Base-by-base conservation (phyloP, 2,797 vertebrate genomes). In the Neosalanx taihuensis region DNA sequence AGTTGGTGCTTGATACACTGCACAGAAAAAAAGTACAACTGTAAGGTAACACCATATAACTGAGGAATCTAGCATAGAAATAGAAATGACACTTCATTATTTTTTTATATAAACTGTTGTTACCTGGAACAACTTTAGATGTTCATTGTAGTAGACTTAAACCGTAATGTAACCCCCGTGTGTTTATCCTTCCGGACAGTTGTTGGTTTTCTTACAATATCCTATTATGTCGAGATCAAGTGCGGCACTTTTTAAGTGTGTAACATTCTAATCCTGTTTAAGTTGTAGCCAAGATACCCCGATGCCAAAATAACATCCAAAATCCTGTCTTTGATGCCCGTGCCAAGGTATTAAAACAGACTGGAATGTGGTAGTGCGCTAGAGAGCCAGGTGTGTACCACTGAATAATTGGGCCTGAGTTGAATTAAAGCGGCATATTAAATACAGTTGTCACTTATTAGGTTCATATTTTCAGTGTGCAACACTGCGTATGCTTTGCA, bases 301-400 rank as follows among this genome's bases (percentile, higher is more conserved):
- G 62, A 76, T 89, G 92, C 92, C 91, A 93, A 88, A 87, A 90
- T 85, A 89, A 84, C 86, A 91, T 92, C 88, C 91, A 88, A 91
- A 87, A 72, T 88, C 87, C 15, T 17, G 79, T 66, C 89, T 93
- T 93, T 94, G 90, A 92, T 90, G 85, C 82, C 77, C 18, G 9
- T 77, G 90, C 92, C 91, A 93, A 91, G 78, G 77, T 88, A 89
- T 91, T 89, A 91, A 89, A 92, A 92, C 85, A 91, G 81, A 84
- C 72, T 86, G 89, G 86, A 92, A 91, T 89, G 89, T 89, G 81
- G 88, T 83, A 88, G 85, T 88, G 78, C 79, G 81, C 10, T 80
- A 81, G 6, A 76, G 73, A 82, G 88, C 92, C 92, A 93, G 91
- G 91, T 93, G 92, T 90, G 89, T 80, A 83, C 84, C 76, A 67